phyloP scores from a whole-genome alignment of 2,113 vertebrate species.

The Equus przewalskii region DNA sequence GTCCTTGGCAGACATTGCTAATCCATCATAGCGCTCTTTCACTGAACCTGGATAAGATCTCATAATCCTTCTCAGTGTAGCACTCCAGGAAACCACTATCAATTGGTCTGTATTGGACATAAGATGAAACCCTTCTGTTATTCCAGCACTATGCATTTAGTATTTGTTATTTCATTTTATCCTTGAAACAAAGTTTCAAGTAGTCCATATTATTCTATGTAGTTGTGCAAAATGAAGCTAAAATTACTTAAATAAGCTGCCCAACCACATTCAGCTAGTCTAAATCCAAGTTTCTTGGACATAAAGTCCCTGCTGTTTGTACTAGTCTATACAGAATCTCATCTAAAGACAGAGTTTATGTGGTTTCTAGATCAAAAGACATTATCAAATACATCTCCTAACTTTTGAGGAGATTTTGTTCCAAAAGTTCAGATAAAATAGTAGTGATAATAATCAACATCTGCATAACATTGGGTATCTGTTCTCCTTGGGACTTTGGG shows the following conservation, averaged over 20 bases:
- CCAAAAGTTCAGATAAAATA: not conserved
- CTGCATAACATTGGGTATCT: not conserved
- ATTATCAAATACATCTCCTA: not conserved
- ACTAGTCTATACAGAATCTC: not conserved
- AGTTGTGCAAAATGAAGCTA: not conserved
- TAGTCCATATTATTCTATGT: not conserved
- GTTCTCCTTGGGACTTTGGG: not conserved
- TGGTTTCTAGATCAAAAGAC: conserved; percentile 19
- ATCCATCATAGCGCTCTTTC: not conserved
- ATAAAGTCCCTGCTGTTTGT: conserved; percentile 14
- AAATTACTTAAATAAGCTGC: conserved; percentile 22
- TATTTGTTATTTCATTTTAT: conserved; percentile 56
- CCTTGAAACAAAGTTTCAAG: conserved; percentile 18
- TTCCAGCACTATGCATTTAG: not conserved
- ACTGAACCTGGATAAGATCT: not conserved
- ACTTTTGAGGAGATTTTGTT: conserved; percentile 31
- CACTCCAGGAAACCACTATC: not conserved
- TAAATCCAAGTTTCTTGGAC: not conserved
- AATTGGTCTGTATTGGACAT: not conserved
- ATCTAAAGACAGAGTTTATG: not conserved
- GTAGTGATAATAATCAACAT: not conserved
- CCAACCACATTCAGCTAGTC: not conserved
- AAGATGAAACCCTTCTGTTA: not conserved
- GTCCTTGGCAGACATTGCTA: not conserved
- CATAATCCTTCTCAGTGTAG: not conserved